Evolutionary conservation across 2,113 vertebrate species (phyloP).

Genomic region (Serinus canaria): DNA sequence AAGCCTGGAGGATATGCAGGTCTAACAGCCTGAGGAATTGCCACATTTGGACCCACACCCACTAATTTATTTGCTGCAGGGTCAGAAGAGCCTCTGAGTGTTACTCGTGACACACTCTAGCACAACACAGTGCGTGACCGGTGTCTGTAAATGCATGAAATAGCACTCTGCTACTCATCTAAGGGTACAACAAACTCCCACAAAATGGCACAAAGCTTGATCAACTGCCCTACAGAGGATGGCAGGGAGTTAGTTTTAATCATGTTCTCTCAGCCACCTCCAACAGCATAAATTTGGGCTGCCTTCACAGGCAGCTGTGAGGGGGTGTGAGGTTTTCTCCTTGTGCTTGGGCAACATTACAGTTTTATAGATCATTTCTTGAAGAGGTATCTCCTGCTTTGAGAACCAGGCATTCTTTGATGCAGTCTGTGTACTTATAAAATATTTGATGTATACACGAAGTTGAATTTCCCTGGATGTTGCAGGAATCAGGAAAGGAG

Average conservation of each 20-base stretch:
- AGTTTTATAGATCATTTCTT: neutral
- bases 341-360: neutral
- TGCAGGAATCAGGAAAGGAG: neutral
- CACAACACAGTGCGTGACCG: fast-evolving
- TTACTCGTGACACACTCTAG: neutral
- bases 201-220: neutral
- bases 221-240: neutral
- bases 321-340: neutral
- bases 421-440: neutral
- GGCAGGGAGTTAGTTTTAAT: neutral
- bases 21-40: neutral
- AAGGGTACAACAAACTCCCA: neutral
- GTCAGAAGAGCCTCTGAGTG: neutral
- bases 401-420: neutral
- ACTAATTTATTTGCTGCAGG: neutral
- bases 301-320: neutral
- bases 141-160: neutral
- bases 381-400: neutral
- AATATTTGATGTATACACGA: neutral
- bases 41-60: neutral
- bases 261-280: neutral
- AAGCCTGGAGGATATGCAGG: neutral
- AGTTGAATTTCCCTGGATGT: neutral
- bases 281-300: neutral
- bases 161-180: neutral